Conservation (phyloP, 1,140 invertebrate genomes). For the Aphelinus atriplicis region DNA sequence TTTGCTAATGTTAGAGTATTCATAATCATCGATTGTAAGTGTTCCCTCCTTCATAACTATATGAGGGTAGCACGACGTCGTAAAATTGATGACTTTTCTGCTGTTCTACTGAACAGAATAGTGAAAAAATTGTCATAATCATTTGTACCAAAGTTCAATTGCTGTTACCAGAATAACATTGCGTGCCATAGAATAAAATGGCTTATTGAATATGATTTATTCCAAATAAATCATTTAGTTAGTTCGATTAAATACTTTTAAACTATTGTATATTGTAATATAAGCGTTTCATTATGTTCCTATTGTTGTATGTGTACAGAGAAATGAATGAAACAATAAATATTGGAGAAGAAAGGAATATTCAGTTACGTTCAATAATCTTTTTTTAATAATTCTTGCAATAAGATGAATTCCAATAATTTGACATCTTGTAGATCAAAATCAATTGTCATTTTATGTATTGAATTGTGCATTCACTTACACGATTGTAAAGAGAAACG, state of each 20-base stretch:
- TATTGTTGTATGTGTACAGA: conserved; percentile 35
- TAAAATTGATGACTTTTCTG: not conserved
- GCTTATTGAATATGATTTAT: conserved; percentile 30
- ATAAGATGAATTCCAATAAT: too few relatives aligned
- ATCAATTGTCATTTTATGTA: not conserved
- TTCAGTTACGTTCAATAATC: too few relatives aligned
- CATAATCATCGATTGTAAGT: not conserved
- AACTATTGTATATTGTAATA: conserved; percentile 33
- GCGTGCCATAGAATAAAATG: conserved; percentile 42
- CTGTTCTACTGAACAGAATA: not conserved
- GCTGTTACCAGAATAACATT: conserved; percentile 35
- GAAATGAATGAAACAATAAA: conserved; percentile 31
- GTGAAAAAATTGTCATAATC: conserved; percentile 18
- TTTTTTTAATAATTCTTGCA: too few relatives aligned
- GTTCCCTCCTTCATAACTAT: not conserved
- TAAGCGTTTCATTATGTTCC: conserved; percentile 36
- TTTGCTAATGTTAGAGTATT: conserved; percentile 4
- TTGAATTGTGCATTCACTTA: too few relatives aligned
- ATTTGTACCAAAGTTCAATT: conserved; percentile 41
- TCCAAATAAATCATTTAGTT: conserved; percentile 28
- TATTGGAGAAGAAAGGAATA: not conserved
- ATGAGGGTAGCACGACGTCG: not conserved
- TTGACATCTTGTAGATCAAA: too few relatives aligned
- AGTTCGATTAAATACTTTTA: conserved; percentile 2
- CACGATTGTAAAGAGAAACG: too few relatives aligned